Conservation (phyloP, 2,888 invertebrate genomes). For the Melinaea marsaeus region DNA sequence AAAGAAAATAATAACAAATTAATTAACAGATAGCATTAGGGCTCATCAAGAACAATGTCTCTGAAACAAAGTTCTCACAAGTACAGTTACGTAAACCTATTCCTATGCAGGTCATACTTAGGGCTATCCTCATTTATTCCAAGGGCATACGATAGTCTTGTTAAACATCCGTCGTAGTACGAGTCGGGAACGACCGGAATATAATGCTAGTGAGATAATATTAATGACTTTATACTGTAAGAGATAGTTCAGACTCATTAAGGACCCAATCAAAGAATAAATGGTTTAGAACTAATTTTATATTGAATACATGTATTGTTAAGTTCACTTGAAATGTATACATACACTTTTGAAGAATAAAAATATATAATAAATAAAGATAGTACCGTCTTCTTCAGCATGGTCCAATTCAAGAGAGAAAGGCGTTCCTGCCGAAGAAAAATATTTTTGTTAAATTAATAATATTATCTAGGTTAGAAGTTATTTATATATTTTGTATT, state of each 20-base stretch:
- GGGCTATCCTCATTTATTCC: constrained; percentile 34
- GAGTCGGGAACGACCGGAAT: constrained; percentile 29
- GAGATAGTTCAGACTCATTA: background rate
- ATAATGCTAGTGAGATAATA: constrained; percentile 29
- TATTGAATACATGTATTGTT: no score
- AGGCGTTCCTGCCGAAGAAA: constrained; percentile 5
- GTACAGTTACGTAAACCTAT: constrained; percentile 26
- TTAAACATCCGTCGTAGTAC: constrained; percentile 36
- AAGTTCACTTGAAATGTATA: no score
- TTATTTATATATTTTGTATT: background rate
- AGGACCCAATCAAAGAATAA: no score
- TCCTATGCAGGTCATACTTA: constrained; percentile 16
- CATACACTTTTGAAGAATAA: no score
- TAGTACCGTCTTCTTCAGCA: constrained; percentile 7
- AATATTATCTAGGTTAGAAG: background rate
- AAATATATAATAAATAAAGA: background rate
- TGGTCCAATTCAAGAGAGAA: constrained; percentile 6
- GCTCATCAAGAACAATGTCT: background rate
- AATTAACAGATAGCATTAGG: no score
- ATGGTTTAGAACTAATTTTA: no score
- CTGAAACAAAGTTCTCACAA: constrained; percentile 14
- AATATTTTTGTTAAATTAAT: background rate
- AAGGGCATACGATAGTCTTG: constrained; percentile 34
- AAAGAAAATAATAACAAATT: no score
- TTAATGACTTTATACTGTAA: background rate